Evolutionary conservation across 2,888 invertebrate genomes (phyloP).

Genomic region (Sinodicranocentrus sp.): DNA sequence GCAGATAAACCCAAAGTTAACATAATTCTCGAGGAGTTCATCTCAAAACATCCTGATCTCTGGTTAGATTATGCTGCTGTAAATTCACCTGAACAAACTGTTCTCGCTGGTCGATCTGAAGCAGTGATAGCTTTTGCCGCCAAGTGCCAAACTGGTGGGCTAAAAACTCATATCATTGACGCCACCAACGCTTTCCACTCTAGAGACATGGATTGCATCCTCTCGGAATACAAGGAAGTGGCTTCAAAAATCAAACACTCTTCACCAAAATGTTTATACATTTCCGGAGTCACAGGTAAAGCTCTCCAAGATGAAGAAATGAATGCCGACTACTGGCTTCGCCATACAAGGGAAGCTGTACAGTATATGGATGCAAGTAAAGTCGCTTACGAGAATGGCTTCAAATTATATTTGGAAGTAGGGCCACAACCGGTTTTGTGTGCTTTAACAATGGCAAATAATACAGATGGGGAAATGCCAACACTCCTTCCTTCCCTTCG

Average conservation of each 20-base stretch:
- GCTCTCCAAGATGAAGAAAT: slow-evolving; percentile 5
- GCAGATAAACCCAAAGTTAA: slow-evolving; percentile 35
- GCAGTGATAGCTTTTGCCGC: neutral
- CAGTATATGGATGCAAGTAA: slow-evolving; percentile 46
- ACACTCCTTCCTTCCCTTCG: slow-evolving; percentile 56
- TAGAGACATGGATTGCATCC: slow-evolving; percentile 12
- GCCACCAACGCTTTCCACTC: slow-evolving; percentile 49
- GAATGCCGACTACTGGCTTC: slow-evolving; percentile 62
- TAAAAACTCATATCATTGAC: slow-evolving; percentile 41
- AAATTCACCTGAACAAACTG: slow-evolving; percentile 68
- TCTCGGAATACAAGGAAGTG: slow-evolving; percentile 9
- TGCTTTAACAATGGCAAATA: slow-evolving; percentile 32
- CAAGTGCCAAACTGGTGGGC: neutral
- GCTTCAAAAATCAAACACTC: neutral
- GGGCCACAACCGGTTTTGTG: slow-evolving; percentile 69
- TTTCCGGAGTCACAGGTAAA: slow-evolving; percentile 58
- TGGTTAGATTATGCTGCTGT: slow-evolving; percentile 64
- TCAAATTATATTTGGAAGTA: slow-evolving; percentile 53
- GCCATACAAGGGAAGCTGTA: slow-evolving; percentile 63
- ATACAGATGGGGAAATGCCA: neutral
- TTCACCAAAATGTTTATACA: slow-evolving; percentile 18
- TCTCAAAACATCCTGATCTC: neutral
- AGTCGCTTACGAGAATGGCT: slow-evolving; percentile 3
- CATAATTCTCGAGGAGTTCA: neutral
- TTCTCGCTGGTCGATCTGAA: slow-evolving; percentile 53